phyloP scores from a whole-genome alignment of 2,113 vertebrate species.

The Boleophthalmus pectinirostris region DNA sequence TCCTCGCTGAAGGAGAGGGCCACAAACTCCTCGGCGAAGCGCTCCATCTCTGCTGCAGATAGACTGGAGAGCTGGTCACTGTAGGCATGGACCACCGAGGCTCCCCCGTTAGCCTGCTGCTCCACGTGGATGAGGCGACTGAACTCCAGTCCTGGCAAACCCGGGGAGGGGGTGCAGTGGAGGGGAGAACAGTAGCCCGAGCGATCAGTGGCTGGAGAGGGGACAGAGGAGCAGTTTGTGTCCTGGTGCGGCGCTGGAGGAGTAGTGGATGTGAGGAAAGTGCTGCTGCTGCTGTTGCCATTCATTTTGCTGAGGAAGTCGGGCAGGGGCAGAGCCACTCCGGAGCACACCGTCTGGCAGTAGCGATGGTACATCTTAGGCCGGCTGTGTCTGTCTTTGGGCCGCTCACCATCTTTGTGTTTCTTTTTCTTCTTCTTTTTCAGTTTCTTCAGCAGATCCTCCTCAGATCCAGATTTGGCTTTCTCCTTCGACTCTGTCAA shows the following conservation, averaged over 20 bases:
- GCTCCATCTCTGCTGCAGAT: constrained; percentile 65
- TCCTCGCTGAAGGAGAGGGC: constrained; percentile 93
- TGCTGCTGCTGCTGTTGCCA: constrained; percentile 49
- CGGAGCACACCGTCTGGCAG: constrained; percentile 67
- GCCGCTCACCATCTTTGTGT: constrained; percentile 71
- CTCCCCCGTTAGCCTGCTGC: constrained; percentile 72
- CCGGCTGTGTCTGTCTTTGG: constrained; percentile 60
- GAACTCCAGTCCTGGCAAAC: constrained; percentile 61
- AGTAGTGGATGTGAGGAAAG: constrained; percentile 24
- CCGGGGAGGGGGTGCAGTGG: constrained; percentile 40
- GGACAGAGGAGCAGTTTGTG: constrained; percentile 34
- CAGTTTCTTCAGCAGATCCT: constrained; percentile 71
- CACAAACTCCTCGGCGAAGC: constrained; percentile 85
- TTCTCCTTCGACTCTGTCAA: constrained; percentile 59
- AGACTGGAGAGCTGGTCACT: constrained; percentile 61
- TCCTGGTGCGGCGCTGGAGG: constrained; percentile 50
- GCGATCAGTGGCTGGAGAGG: constrained; percentile 57
- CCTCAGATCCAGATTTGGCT: constrained; percentile 54
- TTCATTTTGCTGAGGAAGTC: constrained; percentile 65
- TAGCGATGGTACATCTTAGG: constrained; percentile 74
- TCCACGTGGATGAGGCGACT: constrained; percentile 66
- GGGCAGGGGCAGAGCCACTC: constrained; percentile 56
- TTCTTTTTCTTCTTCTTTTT: constrained; percentile 79
- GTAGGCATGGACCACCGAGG: constrained; percentile 67
- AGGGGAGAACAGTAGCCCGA: constrained; percentile 60